Evolutionary conservation across 2,888 invertebrate species (phyloP).

Genomic region (Ormyrus pomaceus): DNA sequence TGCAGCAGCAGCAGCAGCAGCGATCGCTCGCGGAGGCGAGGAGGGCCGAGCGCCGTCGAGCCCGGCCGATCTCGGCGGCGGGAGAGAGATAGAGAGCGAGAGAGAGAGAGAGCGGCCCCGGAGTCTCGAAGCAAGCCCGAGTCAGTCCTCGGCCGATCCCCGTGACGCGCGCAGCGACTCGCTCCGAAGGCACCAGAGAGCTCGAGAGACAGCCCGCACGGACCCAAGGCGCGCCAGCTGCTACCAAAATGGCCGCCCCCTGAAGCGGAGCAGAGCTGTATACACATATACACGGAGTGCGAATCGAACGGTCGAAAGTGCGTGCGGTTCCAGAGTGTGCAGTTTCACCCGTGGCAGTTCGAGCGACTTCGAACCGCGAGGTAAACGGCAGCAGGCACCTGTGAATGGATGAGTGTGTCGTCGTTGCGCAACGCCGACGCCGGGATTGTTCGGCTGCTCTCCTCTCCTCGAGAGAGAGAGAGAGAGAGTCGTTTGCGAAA

Average conservation of each 20-base stretch:
- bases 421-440: not conserved
- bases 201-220: not conserved
- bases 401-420: not conserved
- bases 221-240: constrained; percentile 48
- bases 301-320: too few relatives aligned
- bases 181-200: not conserved
- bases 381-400: too few relatives aligned
- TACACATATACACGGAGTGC: too few relatives aligned
- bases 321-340: too few relatives aligned
- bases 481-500: too few relatives aligned
- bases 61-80: constrained; percentile 12
- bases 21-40: constrained; percentile 3
- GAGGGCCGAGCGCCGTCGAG: constrained; percentile 32
- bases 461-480: not conserved
- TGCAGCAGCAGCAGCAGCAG: not conserved
- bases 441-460: not conserved
- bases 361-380: too few relatives aligned
- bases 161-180: constrained; percentile 55
- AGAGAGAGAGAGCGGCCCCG: not conserved
- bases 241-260: constrained; percentile 70
- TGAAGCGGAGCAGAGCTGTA: constrained; percentile 48
- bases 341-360: too few relatives aligned
- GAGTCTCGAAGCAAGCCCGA: not conserved
- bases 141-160: constrained; percentile 61
- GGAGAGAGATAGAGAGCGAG: constrained; percentile 14